A percentile compares a stretch with the other conserved stretches of the same genome.
phyloP scores from a whole-genome alignment of 2,888 invertebrate genomes.

The Drosophila pegasa region DNA sequence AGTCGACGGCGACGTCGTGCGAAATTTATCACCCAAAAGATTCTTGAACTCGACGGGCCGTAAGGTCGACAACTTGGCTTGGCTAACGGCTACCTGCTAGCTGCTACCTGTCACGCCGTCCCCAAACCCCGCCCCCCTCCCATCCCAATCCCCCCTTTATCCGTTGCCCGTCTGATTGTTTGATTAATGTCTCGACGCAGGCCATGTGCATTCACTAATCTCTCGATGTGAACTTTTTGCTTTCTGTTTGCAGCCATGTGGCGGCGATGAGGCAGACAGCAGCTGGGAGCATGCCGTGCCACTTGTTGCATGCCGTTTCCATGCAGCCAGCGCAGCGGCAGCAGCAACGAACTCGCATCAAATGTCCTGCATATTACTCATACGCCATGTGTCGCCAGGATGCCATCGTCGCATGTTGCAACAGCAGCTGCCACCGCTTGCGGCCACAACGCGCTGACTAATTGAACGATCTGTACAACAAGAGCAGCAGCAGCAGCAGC shows the following conservation, averaged over 20 bases:
- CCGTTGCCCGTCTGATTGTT: slow-evolving; percentile 39
- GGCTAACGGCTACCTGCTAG: slow-evolving; percentile 25
- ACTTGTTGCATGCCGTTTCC: slow-evolving; percentile 65
- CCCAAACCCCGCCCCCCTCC: neutral
- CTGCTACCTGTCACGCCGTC: slow-evolving; percentile 8
- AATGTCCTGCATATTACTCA: slow-evolving; percentile 48
- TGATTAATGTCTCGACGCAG: slow-evolving; percentile 20
- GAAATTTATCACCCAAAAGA: slow-evolving; percentile 59
- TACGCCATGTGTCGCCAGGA: slow-evolving; percentile 59
- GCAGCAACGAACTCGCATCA: slow-evolving; percentile 60
- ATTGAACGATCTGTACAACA: slow-evolving; percentile 29
- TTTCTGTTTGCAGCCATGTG: slow-evolving; percentile 42
- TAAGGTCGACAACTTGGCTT: slow-evolving; percentile 62
- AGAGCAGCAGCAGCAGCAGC: slow-evolving; percentile 17
- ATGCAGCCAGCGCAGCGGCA: slow-evolving; percentile 35
- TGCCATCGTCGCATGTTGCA: slow-evolving; percentile 56
- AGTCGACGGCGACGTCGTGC: slow-evolving; percentile 10
- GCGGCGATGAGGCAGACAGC: slow-evolving; percentile 52
- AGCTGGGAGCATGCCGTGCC: slow-evolving; percentile 59
- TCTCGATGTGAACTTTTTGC: slow-evolving; percentile 9
- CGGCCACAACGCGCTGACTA: slow-evolving; percentile 30
- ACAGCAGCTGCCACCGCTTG: slow-evolving; percentile 29
- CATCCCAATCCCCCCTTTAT: neutral
- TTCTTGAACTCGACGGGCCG: slow-evolving; percentile 62
- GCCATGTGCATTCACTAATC: slow-evolving; percentile 22